These are phyloP conservation scores for Conger conger DNA, from an alignment of 2,113 vertebrate species.

Conservation along the genomic window DNA sequence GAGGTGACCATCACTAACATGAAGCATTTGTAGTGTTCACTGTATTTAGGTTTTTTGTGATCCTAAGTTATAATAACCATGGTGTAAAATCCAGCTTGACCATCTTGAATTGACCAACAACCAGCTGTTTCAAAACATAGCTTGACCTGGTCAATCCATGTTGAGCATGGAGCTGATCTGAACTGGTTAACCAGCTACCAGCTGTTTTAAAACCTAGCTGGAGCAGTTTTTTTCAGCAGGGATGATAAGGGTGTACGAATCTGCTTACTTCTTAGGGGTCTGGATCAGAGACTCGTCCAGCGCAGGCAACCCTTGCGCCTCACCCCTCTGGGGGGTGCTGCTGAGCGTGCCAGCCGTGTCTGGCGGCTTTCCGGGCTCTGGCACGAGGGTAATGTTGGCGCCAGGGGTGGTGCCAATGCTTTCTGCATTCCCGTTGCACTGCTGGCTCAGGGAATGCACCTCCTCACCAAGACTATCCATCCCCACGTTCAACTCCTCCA, in stretches of 20 bases:
- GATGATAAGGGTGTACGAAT: neutral
- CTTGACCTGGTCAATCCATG: too few relatives aligned
- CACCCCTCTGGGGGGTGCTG: constrained; percentile 80
- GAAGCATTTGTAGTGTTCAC: too few relatives aligned
- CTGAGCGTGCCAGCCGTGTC: constrained; percentile 65
- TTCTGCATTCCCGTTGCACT: constrained; percentile 76
- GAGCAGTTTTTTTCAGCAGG: neutral
- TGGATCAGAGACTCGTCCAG: constrained; percentile 82
- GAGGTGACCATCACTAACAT: too few relatives aligned
- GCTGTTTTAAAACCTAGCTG: too few relatives aligned
- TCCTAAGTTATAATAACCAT: too few relatives aligned
- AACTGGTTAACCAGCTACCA: too few relatives aligned
- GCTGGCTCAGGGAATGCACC: constrained; percentile 79
- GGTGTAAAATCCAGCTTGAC: too few relatives aligned
- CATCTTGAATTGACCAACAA: too few relatives aligned
- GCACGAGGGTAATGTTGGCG: constrained; percentile 53
- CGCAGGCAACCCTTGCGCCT: constrained; percentile 69
- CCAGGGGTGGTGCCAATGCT: constrained; percentile 55
- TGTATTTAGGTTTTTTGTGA: too few relatives aligned
- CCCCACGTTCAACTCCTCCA: constrained; percentile 95
- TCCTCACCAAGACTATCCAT: constrained; percentile 90
- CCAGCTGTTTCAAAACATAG: too few relatives aligned
- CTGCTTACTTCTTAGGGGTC: constrained; percentile 70
- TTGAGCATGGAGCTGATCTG: too few relatives aligned
- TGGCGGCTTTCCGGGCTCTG: constrained; percentile 61